Evolutionary conservation across 2,113 vertebrate species (phyloP).

Genomic region (Osmerus mordax): DNA sequence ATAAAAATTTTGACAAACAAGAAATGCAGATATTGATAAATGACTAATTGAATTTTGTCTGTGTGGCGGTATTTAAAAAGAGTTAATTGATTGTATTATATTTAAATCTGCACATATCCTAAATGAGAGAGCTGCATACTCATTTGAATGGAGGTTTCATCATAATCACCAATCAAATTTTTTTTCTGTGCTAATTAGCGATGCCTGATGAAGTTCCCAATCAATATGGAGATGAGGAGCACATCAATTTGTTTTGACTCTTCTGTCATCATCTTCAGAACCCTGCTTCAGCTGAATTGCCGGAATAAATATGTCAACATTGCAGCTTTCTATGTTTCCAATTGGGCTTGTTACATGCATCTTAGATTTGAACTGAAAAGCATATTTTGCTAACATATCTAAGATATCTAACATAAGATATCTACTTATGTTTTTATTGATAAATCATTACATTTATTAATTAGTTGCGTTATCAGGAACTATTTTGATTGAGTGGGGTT

Average conservation of each 20-base stretch:
- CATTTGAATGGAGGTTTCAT: constrained; percentile 58
- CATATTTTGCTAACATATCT: background rate
- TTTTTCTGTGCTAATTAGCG: constrained; percentile 60
- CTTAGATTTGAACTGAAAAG: background rate
- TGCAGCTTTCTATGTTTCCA: constrained; percentile 15
- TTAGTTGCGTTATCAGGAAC: background rate
- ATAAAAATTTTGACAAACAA: constrained; percentile 43
- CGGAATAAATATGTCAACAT: constrained; percentile 40
- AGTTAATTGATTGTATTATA: constrained; percentile 49
- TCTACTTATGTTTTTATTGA: background rate
- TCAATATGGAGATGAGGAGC: constrained; percentile 72
- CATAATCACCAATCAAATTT: constrained; percentile 66
- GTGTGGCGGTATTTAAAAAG: constrained; percentile 36
- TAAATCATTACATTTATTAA: background rate
- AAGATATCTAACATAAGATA: background rate
- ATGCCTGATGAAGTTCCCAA: constrained; percentile 71
- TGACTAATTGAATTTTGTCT: constrained; percentile 27
- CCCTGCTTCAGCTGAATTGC: constrained; percentile 30
- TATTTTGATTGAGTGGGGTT: no score
- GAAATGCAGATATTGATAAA: constrained; percentile 3
- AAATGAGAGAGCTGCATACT: constrained; percentile 47
- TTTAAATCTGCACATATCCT: constrained; percentile 44
- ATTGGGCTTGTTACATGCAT: background rate
- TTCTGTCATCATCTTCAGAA: constrained; percentile 27
- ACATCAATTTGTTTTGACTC: constrained; percentile 61